Percentiles rank a stretch among this genome's conserved stretches.
Conservation (phyloP, 2,113 vertebrate genomes). For the Narcine bancroftii region DNA sequence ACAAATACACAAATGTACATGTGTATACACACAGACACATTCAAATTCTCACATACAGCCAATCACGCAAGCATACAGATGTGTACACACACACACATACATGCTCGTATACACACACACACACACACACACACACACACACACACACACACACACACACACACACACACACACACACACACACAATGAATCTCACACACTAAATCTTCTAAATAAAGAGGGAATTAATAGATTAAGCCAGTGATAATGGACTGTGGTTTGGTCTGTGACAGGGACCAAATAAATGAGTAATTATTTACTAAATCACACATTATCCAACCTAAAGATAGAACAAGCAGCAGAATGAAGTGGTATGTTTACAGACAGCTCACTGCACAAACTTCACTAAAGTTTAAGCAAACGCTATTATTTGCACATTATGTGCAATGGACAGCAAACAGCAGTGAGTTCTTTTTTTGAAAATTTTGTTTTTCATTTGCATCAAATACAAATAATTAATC, state of each 20-base stretch:
- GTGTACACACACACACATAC: conserved; percentile 38
- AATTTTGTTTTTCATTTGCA: too few species aligned
- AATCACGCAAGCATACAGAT: neutral
- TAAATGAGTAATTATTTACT: neutral
- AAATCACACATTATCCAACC: neutral
- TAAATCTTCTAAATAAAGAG: too few species aligned
- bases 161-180: neutral
- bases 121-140: neutral
- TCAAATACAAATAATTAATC: too few species aligned
- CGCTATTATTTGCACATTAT: neutral
- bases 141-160: neutral
- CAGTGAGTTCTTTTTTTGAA: neutral
- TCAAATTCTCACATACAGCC: neutral
- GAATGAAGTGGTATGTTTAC: neutral
- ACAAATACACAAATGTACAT: neutral
- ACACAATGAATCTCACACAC: too few species aligned
- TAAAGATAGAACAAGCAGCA: neutral
- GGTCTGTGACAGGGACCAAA: neutral
- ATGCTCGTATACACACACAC: neutral
- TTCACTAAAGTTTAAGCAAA: neutral
- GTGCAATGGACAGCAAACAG: neutral
- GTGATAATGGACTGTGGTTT: neutral
- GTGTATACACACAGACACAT: too few species aligned
- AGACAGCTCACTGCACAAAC: neutral
- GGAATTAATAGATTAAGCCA: too few species aligned